Conservation (phyloP, 2,113 vertebrate genomes). For the Silurus meridionalis region DNA sequence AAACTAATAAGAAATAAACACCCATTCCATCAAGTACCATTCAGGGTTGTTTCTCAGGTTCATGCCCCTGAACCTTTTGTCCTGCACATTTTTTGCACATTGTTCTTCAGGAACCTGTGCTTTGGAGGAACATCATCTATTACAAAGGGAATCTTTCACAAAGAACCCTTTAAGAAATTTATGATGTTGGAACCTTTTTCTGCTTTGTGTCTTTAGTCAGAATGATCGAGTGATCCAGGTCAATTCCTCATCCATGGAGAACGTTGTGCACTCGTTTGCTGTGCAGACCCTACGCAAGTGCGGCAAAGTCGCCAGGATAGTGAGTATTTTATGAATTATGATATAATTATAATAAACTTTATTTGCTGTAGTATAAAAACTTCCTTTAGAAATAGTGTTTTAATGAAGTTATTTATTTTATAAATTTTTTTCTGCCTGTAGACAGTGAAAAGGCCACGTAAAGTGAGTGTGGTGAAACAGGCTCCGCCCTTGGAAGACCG, state of each 20-base stretch:
- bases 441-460: constrained; percentile 88
- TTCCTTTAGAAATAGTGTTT: background rate
- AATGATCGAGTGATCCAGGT: constrained; percentile 90
- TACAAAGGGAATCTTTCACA: background rate
- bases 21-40: background rate
- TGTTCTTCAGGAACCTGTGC: background rate
- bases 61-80: background rate
- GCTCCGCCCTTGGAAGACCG: constrained; percentile 77
- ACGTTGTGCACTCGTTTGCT: constrained; percentile 87
- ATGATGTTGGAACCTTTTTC: background rate
- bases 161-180: background rate
- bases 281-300: constrained; percentile 95
- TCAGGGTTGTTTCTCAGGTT: background rate
- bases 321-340: constrained; percentile 69
- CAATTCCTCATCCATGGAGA: constrained; percentile 89
- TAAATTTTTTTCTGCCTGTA: constrained; percentile 52
- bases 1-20: background rate
- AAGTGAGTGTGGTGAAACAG: constrained; percentile 69
- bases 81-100: background rate
- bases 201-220: constrained; percentile 75
- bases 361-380: background rate
- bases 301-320: constrained; percentile 92
- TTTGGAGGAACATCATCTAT: background rate
- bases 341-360: too few species aligned
- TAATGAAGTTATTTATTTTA: background rate